Percentiles rank a stretch among this genome's conserved stretches.
Evolutionary conservation across 2,113 vertebrate genomes (phyloP).

Genomic region (Cynopterus brachyotis): DNA sequence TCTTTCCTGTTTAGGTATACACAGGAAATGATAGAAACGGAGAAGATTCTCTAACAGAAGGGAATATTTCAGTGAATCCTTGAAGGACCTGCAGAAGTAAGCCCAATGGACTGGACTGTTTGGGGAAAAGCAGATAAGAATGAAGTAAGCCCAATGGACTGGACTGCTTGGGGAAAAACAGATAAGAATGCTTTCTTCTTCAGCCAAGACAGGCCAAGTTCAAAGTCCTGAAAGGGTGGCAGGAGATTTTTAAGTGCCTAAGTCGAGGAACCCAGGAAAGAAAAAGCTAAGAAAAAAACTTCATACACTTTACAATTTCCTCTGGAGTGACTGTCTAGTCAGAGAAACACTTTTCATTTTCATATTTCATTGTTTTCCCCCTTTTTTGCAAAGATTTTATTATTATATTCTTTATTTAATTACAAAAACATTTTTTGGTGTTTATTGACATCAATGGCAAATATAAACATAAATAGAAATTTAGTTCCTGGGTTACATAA

Average conservation of each 20-base stretch:
- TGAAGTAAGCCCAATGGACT: not conserved
- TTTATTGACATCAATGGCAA: conserved; percentile 26
- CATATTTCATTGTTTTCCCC: not conserved
- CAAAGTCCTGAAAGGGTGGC: not conserved
- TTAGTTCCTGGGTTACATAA: conserved; percentile 34
- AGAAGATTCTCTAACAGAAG: not conserved
- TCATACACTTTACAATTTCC: not conserved
- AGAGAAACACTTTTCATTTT: not conserved
- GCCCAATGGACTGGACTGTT: not conserved
- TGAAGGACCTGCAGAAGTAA: not conserved
- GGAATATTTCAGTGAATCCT: not conserved
- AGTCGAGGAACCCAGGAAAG: not conserved
- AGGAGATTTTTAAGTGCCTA: not conserved
- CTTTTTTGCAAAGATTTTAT: not conserved
- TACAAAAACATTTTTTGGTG: not conserved
- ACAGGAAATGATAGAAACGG: not conserved
- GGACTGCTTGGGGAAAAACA: not conserved
- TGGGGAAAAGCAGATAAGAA: not conserved
- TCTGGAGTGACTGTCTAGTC: not conserved
- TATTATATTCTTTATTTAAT: not conserved
- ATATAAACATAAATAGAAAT: conserved; percentile 60
- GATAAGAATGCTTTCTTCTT: not conserved
- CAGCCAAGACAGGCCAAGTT: not conserved
- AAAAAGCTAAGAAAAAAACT: not conserved
- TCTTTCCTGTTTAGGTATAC: not conserved